Base-by-base conservation (phyloP, 2,113 vertebrate species). In the Bathybates hornii region DNA sequence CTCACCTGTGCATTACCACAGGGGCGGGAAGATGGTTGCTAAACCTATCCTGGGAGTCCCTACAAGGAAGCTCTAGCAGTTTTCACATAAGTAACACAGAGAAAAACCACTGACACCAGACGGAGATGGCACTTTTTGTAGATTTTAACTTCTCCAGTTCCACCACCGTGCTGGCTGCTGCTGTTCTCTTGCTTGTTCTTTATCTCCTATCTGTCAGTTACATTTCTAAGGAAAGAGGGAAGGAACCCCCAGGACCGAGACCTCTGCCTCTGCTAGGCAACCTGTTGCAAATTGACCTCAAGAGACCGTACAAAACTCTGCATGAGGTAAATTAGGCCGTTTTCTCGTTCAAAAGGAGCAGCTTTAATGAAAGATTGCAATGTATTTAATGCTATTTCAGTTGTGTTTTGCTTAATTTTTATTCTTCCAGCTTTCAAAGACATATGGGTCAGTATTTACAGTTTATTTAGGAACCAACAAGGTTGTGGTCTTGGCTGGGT, bases 371-470 rank as follows among this genome's bases (percentile, higher is more conserved):
- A 27, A 21, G 7, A 3, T 16, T 45, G 9, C 3, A 16, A 6
- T 50, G 36, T 14, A 68, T 38, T 57, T 56, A 14, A n/a, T 19
- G 13, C 2, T 9, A 24, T 21, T 80, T 50, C 3, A 27, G 11
- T 19, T 17, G 12, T 36, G 5, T 34, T 45, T 59, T 4, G 4
- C 9, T 24, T 4, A 21, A 1, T 50, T 21, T 61, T 45, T 27
- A 19, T 66, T 36, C 7, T 16, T 50, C 84, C 85, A 98, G 98
- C 94, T 98, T n/a, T 97, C 97, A 56, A 95, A 97, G 93, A 93
- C 91, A 71, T 96, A 98, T 6, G 97, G 97, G 3, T 94, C 95
- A 0, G 84, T 98, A 52, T 98, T 97, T 78, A 97, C 94, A 1
- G 91, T 98, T 27, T 89, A 97, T 71, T 91, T 98, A 54, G 97